A percentile compares a stretch with the other conserved stretches of the same genome.
Evolutionary conservation across 2,113 vertebrate species (phyloP).

Genomic region (Mohoua ochrocephala): DNA sequence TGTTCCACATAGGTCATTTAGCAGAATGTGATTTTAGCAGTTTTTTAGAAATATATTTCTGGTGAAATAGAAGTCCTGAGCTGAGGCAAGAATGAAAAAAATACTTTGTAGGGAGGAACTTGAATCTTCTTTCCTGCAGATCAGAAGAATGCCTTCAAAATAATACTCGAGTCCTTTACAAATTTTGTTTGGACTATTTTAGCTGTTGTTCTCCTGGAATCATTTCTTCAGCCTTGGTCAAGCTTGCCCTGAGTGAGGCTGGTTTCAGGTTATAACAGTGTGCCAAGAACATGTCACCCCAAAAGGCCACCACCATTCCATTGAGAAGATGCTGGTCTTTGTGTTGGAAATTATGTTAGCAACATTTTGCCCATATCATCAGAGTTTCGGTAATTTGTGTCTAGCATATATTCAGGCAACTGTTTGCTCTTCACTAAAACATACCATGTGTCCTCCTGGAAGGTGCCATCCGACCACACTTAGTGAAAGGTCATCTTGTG

Average conservation of each 20-base stretch:
- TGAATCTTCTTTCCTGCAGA: background rate
- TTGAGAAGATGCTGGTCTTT: background rate
- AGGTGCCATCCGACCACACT: background rate
- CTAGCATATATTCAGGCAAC: background rate
- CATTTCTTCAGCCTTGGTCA: background rate
- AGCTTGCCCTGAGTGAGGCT: background rate
- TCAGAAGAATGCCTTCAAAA: background rate
- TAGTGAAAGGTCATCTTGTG: background rate
- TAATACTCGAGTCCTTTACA: background rate
- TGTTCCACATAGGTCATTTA: background rate
- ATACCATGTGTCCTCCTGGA: background rate
- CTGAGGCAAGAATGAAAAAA: background rate
- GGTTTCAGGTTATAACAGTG: background rate
- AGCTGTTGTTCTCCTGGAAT: background rate
- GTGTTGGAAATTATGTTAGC: background rate
- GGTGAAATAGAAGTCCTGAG: background rate
- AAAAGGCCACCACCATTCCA: background rate
- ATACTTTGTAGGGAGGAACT: background rate
- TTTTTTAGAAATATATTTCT: background rate
- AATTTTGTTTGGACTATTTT: background rate
- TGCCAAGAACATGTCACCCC: background rate
- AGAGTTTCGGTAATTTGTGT: background rate
- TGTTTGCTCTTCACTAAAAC: background rate
- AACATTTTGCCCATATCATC: background rate
- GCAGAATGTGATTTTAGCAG: background rate